These are phyloP conservation scores for Malthinus seriepunctatus DNA, from an alignment of 2,888 invertebrate species.

Conservation along the genomic window DNA sequence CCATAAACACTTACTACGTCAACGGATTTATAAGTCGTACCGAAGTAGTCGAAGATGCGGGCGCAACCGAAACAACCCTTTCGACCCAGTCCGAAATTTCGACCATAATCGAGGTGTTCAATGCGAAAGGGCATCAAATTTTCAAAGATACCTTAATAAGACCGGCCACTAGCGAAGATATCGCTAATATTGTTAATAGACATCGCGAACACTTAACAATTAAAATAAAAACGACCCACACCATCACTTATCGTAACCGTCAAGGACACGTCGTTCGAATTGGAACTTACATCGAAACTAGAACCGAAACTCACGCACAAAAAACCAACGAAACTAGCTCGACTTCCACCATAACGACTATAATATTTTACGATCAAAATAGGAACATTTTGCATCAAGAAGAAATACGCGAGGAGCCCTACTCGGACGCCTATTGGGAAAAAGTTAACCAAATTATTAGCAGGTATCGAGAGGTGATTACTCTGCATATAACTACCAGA, in stretches of 20 bases:
- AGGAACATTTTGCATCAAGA: constrained; percentile 9
- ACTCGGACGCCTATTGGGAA: constrained; percentile 5
- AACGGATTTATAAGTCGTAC: background rate
- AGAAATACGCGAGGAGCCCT: constrained; percentile 12
- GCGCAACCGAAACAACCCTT: background rate
- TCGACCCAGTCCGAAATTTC: background rate
- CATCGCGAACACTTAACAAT: background rate
- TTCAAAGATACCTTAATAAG: background rate
- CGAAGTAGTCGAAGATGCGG: background rate
- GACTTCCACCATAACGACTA: constrained; percentile 3
- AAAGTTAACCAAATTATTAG: constrained; percentile 4
- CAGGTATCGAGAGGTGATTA: background rate
- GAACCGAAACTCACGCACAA: constrained; percentile 2
- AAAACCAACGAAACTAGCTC: background rate
- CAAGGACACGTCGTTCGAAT: background rate
- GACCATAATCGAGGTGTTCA: background rate
- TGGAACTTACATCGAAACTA: background rate
- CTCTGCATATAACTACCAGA: background rate
- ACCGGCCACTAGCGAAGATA: background rate
- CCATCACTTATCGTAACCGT: background rate
- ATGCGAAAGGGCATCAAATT: background rate
- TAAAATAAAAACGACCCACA: background rate
- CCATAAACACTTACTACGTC: constrained; percentile 6
- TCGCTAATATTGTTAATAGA: background rate
- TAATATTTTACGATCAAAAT: constrained; percentile 6